phyloP scores from a whole-genome alignment of 1,140 invertebrate genomes.

The Tetramorium parvispinum region DNA sequence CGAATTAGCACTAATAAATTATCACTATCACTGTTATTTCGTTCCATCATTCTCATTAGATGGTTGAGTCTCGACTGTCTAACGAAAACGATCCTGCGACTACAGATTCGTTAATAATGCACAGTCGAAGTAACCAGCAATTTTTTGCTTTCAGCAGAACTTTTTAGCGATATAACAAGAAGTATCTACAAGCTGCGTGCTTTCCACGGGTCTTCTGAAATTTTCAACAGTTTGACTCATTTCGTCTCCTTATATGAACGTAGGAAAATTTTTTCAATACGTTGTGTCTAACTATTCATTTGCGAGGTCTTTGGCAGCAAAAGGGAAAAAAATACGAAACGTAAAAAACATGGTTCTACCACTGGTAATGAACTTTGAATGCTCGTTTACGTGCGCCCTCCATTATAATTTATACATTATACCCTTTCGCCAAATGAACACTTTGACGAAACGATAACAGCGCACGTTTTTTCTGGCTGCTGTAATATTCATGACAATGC shows the following conservation, averaged over 20 bases:
- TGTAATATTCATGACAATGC: constrained; percentile 20
- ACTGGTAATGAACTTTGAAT: background rate
- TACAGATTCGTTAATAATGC: constrained; percentile 33
- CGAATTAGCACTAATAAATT: background rate
- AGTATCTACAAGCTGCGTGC: background rate
- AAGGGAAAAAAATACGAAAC: background rate
- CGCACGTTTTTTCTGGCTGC: background rate
- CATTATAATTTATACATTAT: constrained; percentile 11
- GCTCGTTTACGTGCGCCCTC: background rate
- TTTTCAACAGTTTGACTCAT: background rate
- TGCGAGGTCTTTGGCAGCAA: background rate
- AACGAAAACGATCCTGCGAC: background rate
- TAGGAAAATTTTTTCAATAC: constrained; percentile 6
- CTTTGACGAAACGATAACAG: constrained; percentile 1
- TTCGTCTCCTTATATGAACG: background rate
- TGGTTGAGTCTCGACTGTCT: background rate
- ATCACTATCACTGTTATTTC: background rate
- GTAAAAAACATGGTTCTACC: background rate
- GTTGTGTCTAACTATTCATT: background rate
- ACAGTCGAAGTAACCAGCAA: background rate
- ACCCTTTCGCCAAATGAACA: background rate
- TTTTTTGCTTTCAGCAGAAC: background rate
- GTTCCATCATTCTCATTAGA: background rate
- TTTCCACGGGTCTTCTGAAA: background rate
- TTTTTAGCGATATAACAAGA: background rate